Conservation (phyloP, 2,113 vertebrate genomes). For the Plestiodon gilberti region DNA sequence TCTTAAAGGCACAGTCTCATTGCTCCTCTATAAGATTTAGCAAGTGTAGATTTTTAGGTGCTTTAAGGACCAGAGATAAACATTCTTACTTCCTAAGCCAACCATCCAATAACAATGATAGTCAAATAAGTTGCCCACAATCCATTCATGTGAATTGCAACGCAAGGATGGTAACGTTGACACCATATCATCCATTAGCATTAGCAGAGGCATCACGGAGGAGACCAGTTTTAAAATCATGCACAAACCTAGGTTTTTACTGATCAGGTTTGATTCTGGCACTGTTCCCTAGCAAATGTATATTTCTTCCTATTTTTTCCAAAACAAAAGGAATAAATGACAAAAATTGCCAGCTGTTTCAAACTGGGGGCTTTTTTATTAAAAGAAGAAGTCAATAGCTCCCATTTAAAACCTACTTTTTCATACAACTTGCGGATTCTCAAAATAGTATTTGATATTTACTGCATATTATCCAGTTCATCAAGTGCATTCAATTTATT, state of each 20-base stretch:
- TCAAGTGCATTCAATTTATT: slow-evolving; percentile 12
- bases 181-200: background rate
- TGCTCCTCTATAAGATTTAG: background rate
- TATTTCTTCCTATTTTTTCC: background rate
- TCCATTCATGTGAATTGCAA: background rate
- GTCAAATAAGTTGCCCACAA: background rate
- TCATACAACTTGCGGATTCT: background rate
- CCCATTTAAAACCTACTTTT: background rate
- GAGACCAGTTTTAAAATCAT: background rate
- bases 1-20: background rate
- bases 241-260: slow-evolving; percentile 21
- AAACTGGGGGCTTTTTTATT: background rate
- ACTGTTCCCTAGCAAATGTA: background rate
- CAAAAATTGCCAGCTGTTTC: background rate
- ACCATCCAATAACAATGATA: background rate
- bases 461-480: slow-evolving; percentile 15
- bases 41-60: background rate
- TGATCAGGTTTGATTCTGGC: background rate
- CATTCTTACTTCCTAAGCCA: no score
- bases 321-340: slow-evolving; percentile 12
- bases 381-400: background rate
- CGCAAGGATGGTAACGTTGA: background rate
- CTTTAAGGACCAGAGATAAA: no score
- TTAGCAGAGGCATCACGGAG: background rate
- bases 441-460: slow-evolving; percentile 23